phyloP scores from a whole-genome alignment of 2,113 vertebrate species.

The Oriolus oriolus region DNA sequence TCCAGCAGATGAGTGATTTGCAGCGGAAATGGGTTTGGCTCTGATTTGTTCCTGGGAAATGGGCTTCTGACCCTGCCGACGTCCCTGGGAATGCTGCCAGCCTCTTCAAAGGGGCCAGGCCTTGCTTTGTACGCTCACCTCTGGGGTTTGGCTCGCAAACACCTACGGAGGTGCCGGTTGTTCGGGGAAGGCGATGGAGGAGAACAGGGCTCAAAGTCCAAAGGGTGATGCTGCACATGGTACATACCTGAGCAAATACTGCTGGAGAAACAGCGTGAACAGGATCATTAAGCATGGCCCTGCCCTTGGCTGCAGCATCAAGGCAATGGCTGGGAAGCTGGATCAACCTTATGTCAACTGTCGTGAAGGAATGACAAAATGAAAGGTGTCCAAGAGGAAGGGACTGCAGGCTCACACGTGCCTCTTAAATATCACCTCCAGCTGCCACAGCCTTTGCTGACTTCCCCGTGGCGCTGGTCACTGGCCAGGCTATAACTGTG shows the following conservation, averaged over 20 bases:
- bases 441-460: background rate
- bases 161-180: background rate
- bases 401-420: background rate
- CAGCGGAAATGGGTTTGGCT: slow-evolving; percentile 16
- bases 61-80: background rate
- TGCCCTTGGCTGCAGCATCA: background rate
- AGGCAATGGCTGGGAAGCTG: background rate
- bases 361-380: background rate
- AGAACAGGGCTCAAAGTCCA: background rate
- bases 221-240: background rate
- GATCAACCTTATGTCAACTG: background rate
- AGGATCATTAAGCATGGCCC: background rate
- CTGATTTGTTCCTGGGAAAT: background rate
- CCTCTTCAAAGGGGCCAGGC: background rate
- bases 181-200: background rate
- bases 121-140: background rate
- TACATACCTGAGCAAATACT: background rate
- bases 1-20: background rate
- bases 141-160: background rate
- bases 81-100: background rate
- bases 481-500: background rate
- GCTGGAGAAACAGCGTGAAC: background rate
- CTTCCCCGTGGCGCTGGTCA: accelerated
- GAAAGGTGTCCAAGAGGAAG: background rate
- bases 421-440: background rate